Percentiles rank a stretch among this genome's conserved stretches.
Evolutionary conservation across 1,140 invertebrate genomes (phyloP).

Genomic region (Heterodera carotae): DNA sequence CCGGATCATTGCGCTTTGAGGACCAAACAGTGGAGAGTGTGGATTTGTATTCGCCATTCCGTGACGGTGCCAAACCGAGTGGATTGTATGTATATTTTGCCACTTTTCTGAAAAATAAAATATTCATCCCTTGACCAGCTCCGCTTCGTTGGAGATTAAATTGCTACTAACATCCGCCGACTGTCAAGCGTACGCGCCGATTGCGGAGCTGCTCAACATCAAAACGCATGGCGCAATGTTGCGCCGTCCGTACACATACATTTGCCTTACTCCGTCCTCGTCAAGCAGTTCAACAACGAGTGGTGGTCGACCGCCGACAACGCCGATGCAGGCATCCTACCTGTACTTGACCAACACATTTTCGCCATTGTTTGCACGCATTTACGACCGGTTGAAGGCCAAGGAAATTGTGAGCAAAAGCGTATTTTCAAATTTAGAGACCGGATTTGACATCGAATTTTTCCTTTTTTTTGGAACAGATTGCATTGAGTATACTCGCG

Average conservation of each 20-base stretch:
- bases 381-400: slow-evolving; percentile 17
- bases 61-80: slow-evolving; percentile 13
- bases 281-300: neutral
- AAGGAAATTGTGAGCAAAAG: slow-evolving; percentile 16
- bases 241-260: neutral
- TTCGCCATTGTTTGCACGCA: slow-evolving; percentile 26
- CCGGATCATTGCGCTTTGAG: slow-evolving; percentile 15
- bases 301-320: no score
- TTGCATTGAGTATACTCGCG: slow-evolving; percentile 1
- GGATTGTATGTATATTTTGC: slow-evolving; percentile 28
- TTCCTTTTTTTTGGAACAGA: neutral
- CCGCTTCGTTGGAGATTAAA: slow-evolving; percentile 4
- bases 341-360: slow-evolving; percentile 26
- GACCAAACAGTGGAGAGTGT: slow-evolving; percentile 19
- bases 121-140: no score
- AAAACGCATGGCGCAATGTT: neutral
- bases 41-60: slow-evolving; percentile 25
- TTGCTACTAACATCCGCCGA: slow-evolving; percentile 3
- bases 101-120: neutral
- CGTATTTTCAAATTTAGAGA: neutral
- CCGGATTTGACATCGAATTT: neutral
- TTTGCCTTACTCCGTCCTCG: neutral
- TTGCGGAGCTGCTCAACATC: slow-evolving; percentile 17
- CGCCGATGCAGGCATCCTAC: slow-evolving; percentile 20
- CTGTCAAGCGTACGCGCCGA: slow-evolving; percentile 19